Conservation (phyloP, 2,888 invertebrate genomes). For the Lydus trimaculatus region DNA sequence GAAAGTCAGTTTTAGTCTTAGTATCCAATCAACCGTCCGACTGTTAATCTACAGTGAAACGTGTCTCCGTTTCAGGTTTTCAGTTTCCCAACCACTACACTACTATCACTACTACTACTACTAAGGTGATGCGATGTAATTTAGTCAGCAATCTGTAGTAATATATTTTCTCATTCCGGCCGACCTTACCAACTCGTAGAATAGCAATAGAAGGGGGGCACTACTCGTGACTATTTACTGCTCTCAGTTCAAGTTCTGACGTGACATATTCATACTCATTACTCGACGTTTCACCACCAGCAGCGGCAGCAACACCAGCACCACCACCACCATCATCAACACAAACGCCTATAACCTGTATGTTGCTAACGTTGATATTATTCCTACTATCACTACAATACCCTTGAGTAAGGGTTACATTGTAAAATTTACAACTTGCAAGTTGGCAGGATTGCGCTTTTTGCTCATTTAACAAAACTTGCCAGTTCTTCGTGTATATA, state of each 20-base stretch:
- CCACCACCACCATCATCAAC: slow-evolving; percentile 46
- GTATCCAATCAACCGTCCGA: slow-evolving; percentile 1
- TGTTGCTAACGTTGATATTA: slow-evolving; percentile 23
- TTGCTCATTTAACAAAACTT: slow-evolving; percentile 35
- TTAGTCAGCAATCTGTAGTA: slow-evolving; percentile 55
- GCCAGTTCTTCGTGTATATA: slow-evolving; percentile 34
- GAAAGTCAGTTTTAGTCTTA: background rate
- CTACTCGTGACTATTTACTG: slow-evolving; percentile 52
- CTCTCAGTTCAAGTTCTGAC: slow-evolving; percentile 54
- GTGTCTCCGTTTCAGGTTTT: slow-evolving; percentile 37
- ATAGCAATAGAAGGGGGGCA: slow-evolving; percentile 25
- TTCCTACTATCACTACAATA: slow-evolving; percentile 30
- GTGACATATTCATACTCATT: slow-evolving; percentile 59
- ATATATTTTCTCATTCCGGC: slow-evolving; percentile 49
- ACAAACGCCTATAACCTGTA: slow-evolving; percentile 37
- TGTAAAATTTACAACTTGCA: slow-evolving; percentile 54
- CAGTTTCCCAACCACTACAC: slow-evolving; percentile 25
- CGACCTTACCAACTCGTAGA: slow-evolving; percentile 36
- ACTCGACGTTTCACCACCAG: slow-evolving; percentile 57
- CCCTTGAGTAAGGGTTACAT: slow-evolving; percentile 52
- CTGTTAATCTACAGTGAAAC: slow-evolving; percentile 28
- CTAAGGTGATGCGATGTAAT: slow-evolving; percentile 52
- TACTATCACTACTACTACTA: slow-evolving; percentile 33
- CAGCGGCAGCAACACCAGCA: slow-evolving; percentile 35
- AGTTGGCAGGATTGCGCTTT: slow-evolving; percentile 55